A percentile compares a stretch with the other conserved stretches of the same genome.
phyloP scores from a whole-genome alignment of 2,113 vertebrate species.

The Pteropus alecto region DNA sequence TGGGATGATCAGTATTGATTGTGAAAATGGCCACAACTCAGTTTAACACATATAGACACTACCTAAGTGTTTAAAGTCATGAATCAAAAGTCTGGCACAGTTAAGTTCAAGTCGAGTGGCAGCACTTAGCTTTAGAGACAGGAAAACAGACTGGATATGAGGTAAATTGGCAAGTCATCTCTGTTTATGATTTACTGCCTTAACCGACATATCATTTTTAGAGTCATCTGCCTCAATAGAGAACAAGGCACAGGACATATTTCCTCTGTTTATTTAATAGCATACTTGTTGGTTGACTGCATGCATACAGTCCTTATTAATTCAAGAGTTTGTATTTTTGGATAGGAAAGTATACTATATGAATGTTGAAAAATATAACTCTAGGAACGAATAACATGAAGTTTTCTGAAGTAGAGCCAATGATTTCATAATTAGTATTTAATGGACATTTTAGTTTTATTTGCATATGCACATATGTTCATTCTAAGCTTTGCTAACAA shows the following conservation, averaged over 20 bases:
- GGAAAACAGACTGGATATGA: not conserved
- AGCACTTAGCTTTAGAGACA: not conserved
- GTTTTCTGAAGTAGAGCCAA: not conserved
- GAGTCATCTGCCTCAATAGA: slow-evolving; percentile 51
- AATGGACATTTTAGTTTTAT: not conserved
- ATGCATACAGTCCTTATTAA: not conserved
- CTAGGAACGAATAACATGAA: not conserved
- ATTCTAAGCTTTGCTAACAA: not conserved
- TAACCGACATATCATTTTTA: not conserved
- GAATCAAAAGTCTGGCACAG: not conserved
- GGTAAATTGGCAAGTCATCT: not conserved
- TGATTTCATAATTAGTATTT: slow-evolving; percentile 10
- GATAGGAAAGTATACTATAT: not conserved
- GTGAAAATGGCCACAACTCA: slow-evolving; percentile 12
- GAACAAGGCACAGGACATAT: not conserved
- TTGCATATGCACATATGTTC: not conserved
- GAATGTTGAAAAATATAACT: not conserved
- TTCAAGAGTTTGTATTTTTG: slow-evolving; percentile 9
- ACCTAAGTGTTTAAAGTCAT: not conserved
- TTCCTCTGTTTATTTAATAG: slow-evolving; percentile 7
- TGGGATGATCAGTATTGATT: not conserved
- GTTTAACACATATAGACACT: not conserved
- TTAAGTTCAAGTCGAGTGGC: not conserved
- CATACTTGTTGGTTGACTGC: not conserved
- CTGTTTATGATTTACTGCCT: slow-evolving; percentile 23